Base-by-base conservation (phyloP, 2,113 vertebrate species). In the Prinia subflava region DNA sequence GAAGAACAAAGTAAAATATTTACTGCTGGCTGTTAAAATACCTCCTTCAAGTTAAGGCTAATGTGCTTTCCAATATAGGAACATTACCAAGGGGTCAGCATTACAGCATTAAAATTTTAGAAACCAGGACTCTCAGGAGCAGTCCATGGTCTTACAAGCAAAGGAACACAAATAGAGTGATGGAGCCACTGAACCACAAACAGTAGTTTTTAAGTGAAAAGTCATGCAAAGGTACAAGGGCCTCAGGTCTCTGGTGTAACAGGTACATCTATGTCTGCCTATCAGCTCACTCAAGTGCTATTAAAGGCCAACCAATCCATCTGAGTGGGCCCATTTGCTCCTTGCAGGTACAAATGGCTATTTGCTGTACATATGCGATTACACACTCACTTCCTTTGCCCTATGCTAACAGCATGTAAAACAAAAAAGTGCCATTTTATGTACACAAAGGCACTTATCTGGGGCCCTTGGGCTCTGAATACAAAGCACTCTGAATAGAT, bases 291-390 rank as follows among this genome's bases (percentile, higher is more conserved):
- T 99, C 98, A 98, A 98, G 98, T 98, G 98, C 98, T 98, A 98
- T 98, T 99, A 99, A 99, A 98, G 97, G 95, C 67, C 60, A 17
- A 60, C 84, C 89, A 88, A 96, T 96, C 94, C 97, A 97, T 97
- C 82, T 97, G 97, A 98, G 94, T 64, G 75, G 92, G 75, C 92
- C 94, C 97, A 97, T 97, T 98, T 97, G 97, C 95, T 97, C 97
- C 96, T 97, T 96, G 96, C 98, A 98, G 98, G 98, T 98, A 99
- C 98, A 99, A 99, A 99, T 98, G 98, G 98, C 97, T 98, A 98
- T 99, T 98, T 99, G 98, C 98, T 99, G 98, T 99, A 98, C 98
- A 98, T 98, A 97, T 98, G 98, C 90, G 81, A 98, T 97, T 97
- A 97, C 98, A 98, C 94, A 96, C 98, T 98, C 98, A 97, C 97